Percentiles rank a stretch among this genome's conserved stretches.
These are phyloP conservation scores for Aselliscus stoliczkanus DNA, from an alignment of 2,797 vertebrate genomes.

Conservation along the genomic window DNA sequence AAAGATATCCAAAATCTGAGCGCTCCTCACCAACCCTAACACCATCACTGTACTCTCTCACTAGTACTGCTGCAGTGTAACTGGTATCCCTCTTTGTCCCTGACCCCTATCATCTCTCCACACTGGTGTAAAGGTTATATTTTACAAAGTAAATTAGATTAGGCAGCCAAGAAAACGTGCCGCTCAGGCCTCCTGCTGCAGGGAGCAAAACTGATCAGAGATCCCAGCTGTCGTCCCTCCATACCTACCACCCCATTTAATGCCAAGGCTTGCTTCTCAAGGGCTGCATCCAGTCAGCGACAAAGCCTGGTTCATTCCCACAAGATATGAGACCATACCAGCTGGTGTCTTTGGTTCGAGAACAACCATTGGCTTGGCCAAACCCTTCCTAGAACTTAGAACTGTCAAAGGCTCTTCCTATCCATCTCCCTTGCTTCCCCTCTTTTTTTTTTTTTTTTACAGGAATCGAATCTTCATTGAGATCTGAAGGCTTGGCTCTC, in stretches of 20 bases:
- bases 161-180: too few species aligned
- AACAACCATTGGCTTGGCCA: not conserved
- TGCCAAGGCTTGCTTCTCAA: not conserved
- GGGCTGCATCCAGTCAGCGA: too few species aligned
- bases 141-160: not conserved
- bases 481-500: not conserved
- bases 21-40: not conserved
- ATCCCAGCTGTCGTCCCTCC: not conserved
- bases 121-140: not conserved
- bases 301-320: rapidly evolving
- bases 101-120: too few species aligned
- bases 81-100: rapidly evolving
- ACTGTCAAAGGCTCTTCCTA: not conserved
- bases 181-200: not conserved
- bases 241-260: not conserved
- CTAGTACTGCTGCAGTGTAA: rapidly evolving
- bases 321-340: not conserved
- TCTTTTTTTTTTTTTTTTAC: too few species aligned
- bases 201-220: rapidly evolving
- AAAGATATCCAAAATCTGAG: not conserved
- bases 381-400: not conserved
- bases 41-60: not conserved
- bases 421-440: not conserved
- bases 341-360: not conserved
- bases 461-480: not conserved